Evolutionary conservation across 1,140 invertebrate genomes (phyloP), one percentile per base, ranked within the genome.

Genomic region (Dreissena rostriformis): DNA sequence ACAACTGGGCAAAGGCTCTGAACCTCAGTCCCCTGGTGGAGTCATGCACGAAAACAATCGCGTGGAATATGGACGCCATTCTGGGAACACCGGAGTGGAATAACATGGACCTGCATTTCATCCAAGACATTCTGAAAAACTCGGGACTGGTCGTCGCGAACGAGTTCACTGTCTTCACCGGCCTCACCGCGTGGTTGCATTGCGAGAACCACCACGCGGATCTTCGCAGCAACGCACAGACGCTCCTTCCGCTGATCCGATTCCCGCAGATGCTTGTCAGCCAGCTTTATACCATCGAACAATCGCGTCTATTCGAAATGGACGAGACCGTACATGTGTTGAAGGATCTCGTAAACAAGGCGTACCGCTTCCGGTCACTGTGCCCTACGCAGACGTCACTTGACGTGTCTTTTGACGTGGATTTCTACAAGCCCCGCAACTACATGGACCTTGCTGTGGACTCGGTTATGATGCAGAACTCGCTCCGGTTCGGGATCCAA

Each of bases 231-330:
- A 88, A 92, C 85, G 86, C 90, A 17, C 63, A 88, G 28, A 74
- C 85, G 39, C 84, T 94, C n/a, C 84, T 94, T 63, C 92, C 92
- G 11, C 77, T 94, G 57, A 89, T 94, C n/a, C 89, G 92, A 4
- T 93, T 93, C 85, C 92, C 93, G 11, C 92, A 93, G 82, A 93
- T 94, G 92, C 87, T 90, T 73, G 92, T 93, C 14, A 74, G 81
- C 52, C 90, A 93, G 78, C 76, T 93, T 71, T 91, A 90, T 55
- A 77, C 88, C 22, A 90, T 93, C 19, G 91, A 93, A 74, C 79
- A 86, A 29, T 86, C 84, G 22, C 88, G 88, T 15, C 71, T 92
- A 10, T 83, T 88, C 6, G 19, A 85, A n/a, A 73, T 86, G 14
- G 81, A 86, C 0, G 88, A 91, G 49, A 90, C 86, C 65, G 82